Base-by-base conservation (phyloP, 2,888 invertebrate species). In the Leuctra nigra region DNA sequence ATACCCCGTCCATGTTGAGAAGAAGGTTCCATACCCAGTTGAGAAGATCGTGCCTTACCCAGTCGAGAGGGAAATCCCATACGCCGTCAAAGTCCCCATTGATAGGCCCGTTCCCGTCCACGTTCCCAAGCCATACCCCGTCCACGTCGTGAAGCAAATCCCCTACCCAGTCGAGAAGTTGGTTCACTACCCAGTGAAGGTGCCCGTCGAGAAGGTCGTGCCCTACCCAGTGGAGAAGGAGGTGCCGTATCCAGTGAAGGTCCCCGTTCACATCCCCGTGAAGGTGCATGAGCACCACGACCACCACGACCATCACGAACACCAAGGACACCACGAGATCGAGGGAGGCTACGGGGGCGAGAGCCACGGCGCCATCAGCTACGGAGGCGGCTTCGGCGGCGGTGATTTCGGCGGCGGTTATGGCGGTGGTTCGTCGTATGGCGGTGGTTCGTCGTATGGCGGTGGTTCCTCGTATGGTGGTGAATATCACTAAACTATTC, bases 141-240 rank as follows among this genome's bases (percentile, higher is more conserved):
- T 66, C 4, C 63, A 60, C 16, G 63, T 67, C 14, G 65, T 65
- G 55, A 67, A 65, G 58, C 61, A 64, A 16, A 65, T 66, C 1
- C 66, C 66, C 1, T 86, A 77, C 66, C 72, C 82, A 64, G 78
- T 80, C 2, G 81, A 82, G 65, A 82, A 71, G 70, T 77, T 75
- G 44, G 75, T 79, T n/a, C 73, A 80, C 16, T 75, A 75, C 64
- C 82, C 85, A 61, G 85, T 87, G 18, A 80, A 83, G 67, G 82
- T 83, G 29, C 64, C 62, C 22, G 63, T 68, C 20, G 66, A 66
- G 56, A 66, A 66, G 56, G 61, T 64, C 22, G 65, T 68, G 1
- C 66, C 65, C 3, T 86, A 71, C 59, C 72, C 72, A 2, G 71
- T 72, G 0, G 72, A 72, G 58, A 73, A 73, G 61, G 70, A 70